These are phyloP conservation scores for Vanessa cardui DNA, from an alignment of 2,888 invertebrate genomes.

Conservation along the genomic window DNA sequence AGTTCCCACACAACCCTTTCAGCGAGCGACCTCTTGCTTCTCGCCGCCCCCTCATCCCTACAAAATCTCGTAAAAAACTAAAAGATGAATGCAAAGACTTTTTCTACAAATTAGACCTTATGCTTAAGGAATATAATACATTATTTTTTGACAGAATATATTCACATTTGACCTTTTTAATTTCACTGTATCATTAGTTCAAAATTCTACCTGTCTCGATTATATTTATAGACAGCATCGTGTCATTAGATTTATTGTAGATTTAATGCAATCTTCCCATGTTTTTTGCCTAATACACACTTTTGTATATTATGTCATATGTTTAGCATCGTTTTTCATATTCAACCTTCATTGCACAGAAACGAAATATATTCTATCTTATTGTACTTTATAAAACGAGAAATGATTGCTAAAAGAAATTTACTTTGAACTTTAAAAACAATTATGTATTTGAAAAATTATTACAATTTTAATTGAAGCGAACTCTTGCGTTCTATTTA, in stretches of 20 bases:
- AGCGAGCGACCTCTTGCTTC: constrained; percentile 65
- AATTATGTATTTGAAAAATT: too few relatives aligned
- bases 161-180: constrained; percentile 48
- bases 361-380: not conserved
- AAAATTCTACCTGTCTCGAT: constrained; percentile 81
- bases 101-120: constrained; percentile 45
- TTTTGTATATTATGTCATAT: not conserved
- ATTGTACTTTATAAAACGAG: too few relatives aligned
- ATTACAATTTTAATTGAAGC: too few relatives aligned
- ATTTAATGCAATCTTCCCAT: constrained; percentile 78
- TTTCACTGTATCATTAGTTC: constrained; percentile 63
- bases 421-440: too few relatives aligned
- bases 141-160: constrained; percentile 35
- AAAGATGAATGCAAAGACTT: constrained; percentile 41
- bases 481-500: too few relatives aligned
- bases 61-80: constrained; percentile 63
- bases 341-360: not conserved
- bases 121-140: constrained; percentile 23
- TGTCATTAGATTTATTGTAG: constrained; percentile 83
- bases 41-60: constrained; percentile 57
- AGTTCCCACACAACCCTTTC: constrained; percentile 84
- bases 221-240: constrained; percentile 79
- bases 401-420: too few relatives aligned
- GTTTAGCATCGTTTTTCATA: not conserved
- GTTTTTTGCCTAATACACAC: constrained; percentile 58